Conservation (phyloP, 1,140 invertebrate species). For the Listronotus bonariensis region DNA sequence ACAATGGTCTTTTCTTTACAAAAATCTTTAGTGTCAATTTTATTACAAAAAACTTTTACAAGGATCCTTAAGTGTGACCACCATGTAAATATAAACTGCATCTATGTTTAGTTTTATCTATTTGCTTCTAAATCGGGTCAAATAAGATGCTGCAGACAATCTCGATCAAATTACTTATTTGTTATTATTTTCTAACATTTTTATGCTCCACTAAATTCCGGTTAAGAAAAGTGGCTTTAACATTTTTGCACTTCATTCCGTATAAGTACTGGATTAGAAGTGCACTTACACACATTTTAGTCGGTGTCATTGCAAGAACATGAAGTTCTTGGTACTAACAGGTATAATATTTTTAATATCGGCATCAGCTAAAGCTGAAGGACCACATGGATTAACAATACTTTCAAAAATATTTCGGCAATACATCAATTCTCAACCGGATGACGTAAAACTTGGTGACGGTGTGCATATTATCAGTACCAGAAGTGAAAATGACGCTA, state of each 20-base stretch:
- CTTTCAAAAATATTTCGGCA: conserved; percentile 51
- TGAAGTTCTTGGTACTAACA: conserved; percentile 48
- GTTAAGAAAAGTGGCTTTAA: conserved; percentile 41
- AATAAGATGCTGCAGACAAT: conserved; percentile 37
- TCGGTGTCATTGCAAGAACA: conserved; percentile 42
- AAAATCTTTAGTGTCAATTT: too few species aligned
- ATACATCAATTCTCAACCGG: conserved; percentile 49
- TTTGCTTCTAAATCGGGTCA: conserved; percentile 35
- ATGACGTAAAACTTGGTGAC: conserved; percentile 62
- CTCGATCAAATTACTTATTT: conserved; percentile 47
- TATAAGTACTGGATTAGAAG: conserved; percentile 40
- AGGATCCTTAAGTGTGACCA: background rate
- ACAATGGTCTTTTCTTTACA: too few species aligned
- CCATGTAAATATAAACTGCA: conserved; percentile 25
- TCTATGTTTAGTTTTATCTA: conserved; percentile 23
- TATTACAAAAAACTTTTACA: too few species aligned
- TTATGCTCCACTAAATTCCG: conserved; percentile 51
- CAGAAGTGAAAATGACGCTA: conserved; percentile 50
- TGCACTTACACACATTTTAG: conserved; percentile 36
- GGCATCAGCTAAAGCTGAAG: conserved; percentile 37
- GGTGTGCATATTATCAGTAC: conserved; percentile 65
- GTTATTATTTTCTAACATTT: conserved; percentile 45
- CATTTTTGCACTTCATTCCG: conserved; percentile 35
- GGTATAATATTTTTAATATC: conserved; percentile 53
- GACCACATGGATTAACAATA: conserved; percentile 47